Conservation (phyloP, 2,113 vertebrate species). For the Pedionomus torquatus region DNA sequence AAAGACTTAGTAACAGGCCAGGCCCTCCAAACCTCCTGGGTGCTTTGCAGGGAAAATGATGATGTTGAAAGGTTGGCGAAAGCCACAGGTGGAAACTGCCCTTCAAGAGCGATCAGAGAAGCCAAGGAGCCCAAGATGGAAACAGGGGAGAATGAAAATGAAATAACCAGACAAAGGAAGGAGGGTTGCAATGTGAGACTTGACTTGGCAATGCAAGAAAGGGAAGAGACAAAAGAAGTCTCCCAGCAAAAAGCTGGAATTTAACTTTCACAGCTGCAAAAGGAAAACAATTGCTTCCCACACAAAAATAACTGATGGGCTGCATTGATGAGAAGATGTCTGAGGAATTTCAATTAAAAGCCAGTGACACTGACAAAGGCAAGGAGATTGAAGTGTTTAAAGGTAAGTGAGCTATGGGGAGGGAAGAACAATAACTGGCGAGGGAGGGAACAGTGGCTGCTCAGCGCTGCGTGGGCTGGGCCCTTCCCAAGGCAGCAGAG, state of each 20-base stretch:
- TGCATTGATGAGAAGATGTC: slow-evolving; percentile 28
- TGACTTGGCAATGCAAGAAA: background rate
- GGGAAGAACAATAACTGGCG: background rate
- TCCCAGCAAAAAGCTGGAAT: slow-evolving; percentile 10
- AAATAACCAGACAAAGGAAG: background rate
- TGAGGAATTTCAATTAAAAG: slow-evolving; percentile 64
- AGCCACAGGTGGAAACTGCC: background rate
- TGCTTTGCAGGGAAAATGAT: background rate
- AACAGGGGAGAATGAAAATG: background rate
- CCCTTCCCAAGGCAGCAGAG: background rate
- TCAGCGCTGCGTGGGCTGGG: slow-evolving; percentile 1
- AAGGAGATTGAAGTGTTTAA: slow-evolving; percentile 9
- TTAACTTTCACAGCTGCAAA: slow-evolving; percentile 50
- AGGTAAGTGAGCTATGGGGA: slow-evolving; percentile 31
- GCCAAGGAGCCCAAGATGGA: background rate
- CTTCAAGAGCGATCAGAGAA: background rate
- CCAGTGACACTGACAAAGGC: slow-evolving; percentile 33
- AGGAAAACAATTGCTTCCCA: slow-evolving; percentile 48
- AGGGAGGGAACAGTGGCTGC: slow-evolving; percentile 23
- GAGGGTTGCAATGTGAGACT: background rate
- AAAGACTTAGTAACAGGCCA: background rate
- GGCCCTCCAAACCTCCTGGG: background rate
- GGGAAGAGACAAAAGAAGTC: background rate
- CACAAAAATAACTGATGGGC: slow-evolving; percentile 37
- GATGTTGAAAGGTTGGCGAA: background rate